Conservation (phyloP, 2,888 invertebrate genomes). For the Melanotus villosus region DNA sequence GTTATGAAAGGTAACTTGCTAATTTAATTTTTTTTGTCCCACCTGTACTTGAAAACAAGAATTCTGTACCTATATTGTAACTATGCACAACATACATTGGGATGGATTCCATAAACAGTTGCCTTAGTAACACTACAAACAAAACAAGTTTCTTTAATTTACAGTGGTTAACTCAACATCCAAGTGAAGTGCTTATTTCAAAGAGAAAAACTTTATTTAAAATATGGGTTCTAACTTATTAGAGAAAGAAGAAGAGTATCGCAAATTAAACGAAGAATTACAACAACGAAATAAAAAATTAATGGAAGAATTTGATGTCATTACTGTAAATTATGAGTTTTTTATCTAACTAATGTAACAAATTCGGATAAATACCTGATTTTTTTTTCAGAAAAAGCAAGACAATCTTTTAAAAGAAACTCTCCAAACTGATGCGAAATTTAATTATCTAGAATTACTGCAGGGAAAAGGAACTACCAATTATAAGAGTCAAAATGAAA, state of each 20-base stretch:
- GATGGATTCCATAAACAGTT: too few species aligned
- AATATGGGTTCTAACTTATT: conserved; percentile 62
- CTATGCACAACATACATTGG: too few species aligned
- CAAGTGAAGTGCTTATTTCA: too few species aligned
- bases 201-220: background rate
- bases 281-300: conserved; percentile 64
- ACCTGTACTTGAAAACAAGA: too few species aligned
- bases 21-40: too few species aligned
- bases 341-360: background rate
- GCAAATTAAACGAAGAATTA: conserved; percentile 65
- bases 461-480: background rate
- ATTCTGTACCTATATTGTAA: too few species aligned
- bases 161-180: too few species aligned
- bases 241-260: conserved; percentile 65
- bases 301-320: conserved; percentile 64
- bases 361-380: background rate
- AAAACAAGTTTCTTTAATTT: too few species aligned
- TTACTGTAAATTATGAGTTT: conserved; percentile 60
- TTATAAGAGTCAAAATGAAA: background rate
- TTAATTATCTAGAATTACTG: background rate
- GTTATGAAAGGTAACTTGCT: too few species aligned
- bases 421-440: conserved; percentile 2
- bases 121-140: too few species aligned
- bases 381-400: conserved; percentile 58
- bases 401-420: conserved; percentile 57